A percentile compares a stretch with the other conserved stretches of the same genome.
These are phyloP conservation scores for Pollimyrus isidori DNA, from an alignment of 2,113 vertebrate species.

Conservation along the genomic window DNA sequence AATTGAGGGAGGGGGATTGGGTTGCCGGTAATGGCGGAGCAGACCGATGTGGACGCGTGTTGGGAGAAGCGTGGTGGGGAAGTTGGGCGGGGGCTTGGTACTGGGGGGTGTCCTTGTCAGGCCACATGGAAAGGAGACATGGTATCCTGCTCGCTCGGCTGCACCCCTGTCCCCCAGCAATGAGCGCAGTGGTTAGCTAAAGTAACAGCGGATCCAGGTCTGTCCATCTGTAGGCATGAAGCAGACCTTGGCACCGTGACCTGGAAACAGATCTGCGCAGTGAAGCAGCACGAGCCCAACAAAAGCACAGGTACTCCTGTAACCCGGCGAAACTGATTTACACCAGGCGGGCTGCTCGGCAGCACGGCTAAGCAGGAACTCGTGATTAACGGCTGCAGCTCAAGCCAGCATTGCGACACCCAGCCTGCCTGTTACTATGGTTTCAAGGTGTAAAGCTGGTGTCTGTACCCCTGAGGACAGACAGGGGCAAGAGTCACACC, in stretches of 20 bases:
- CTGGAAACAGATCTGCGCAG: slow-evolving; percentile 2
- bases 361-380: not conserved
- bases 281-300: not conserved
- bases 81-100: slow-evolving; percentile 25
- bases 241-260: slow-evolving; percentile 6
- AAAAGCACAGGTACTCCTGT: slow-evolving; percentile 4
- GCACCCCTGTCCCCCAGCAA: slow-evolving; percentile 39
- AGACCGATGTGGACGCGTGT: slow-evolving; percentile 39
- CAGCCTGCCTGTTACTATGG: not conserved
- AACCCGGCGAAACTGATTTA: slow-evolving; percentile 13
- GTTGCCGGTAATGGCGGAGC: slow-evolving; percentile 54
- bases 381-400: not conserved
- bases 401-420: not conserved
- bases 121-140: slow-evolving; percentile 48
- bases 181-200: slow-evolving; percentile 13
- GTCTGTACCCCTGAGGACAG: not conserved
- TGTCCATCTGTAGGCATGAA: slow-evolving; percentile 14
- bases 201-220: slow-evolving; percentile 15
- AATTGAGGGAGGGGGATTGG: slow-evolving; percentile 60
- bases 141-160: slow-evolving; percentile 40
- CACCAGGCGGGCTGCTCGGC: not conserved
- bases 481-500: not conserved
- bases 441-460: not conserved
- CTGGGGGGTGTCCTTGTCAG: slow-evolving; percentile 46
- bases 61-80: not conserved